Conservation (phyloP, 2,797 vertebrate species). For the Sebastes umbrosus region DNA sequence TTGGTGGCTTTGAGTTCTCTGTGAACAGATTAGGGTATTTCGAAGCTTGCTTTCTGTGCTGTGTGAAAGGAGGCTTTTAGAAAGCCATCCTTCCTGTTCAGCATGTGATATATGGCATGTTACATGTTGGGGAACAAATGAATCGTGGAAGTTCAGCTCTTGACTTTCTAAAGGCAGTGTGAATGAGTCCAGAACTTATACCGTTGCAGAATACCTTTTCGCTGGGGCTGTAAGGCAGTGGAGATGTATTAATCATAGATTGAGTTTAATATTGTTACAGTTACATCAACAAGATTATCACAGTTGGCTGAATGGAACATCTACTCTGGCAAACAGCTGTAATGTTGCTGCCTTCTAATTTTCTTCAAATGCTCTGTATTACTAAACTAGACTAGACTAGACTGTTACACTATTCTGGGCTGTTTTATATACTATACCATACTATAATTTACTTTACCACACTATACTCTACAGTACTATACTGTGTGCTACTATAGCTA, state of each 20-base stretch:
- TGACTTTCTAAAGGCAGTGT: neutral
- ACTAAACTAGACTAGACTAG: neutral
- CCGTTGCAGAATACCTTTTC: neutral
- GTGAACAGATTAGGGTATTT: neutral
- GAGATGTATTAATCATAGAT: neutral
- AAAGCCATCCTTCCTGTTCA: neutral
- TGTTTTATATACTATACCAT: neutral
- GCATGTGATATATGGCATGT: neutral
- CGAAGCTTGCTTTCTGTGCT: neutral
- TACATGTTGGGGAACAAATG: neutral
- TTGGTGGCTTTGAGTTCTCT: neutral
- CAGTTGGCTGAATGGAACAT: neutral
- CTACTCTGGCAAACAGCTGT: neutral
- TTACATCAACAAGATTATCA: slow-evolving; percentile 3
- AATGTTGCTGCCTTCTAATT: neutral
- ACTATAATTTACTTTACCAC: neutral
- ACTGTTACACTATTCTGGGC: neutral
- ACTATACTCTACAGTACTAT: neutral
- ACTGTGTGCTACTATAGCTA: no score
- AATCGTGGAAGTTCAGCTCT: neutral
- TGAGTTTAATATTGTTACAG: slow-evolving; percentile 1
- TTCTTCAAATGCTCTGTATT: neutral
- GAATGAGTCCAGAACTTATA: neutral
- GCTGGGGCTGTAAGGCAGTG: neutral
- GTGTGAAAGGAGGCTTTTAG: neutral